Evolutionary conservation across 2,888 invertebrate species (phyloP).

Genomic region (Euzophera pinguis): DNA sequence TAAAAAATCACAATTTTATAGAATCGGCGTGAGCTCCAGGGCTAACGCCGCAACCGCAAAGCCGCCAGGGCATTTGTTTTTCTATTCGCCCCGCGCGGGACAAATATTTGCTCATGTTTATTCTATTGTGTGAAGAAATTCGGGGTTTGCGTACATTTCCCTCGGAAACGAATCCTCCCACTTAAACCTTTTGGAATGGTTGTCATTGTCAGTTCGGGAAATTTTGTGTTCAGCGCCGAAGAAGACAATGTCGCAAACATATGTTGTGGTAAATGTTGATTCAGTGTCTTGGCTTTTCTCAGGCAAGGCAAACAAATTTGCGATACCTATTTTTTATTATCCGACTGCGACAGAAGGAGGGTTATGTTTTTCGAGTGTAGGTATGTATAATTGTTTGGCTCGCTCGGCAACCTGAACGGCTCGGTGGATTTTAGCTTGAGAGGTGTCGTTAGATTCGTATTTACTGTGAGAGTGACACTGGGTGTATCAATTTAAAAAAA

Average conservation of each 20-base stretch:
- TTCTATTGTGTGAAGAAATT: conserved; percentile 9
- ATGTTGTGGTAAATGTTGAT: neutral
- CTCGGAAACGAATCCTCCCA: conserved; percentile 1
- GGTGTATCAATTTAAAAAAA: too few species aligned
- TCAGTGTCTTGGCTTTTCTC: too few species aligned
- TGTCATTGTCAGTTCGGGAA: neutral
- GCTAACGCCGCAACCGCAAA: neutral
- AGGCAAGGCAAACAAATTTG: neutral
- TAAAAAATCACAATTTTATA: neutral
- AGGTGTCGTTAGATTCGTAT: too few species aligned
- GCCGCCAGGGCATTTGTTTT: conserved; percentile 7
- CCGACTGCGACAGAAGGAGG: too few species aligned
- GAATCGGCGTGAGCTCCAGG: neutral
- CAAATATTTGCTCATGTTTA: conserved; percentile 8
- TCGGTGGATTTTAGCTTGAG: too few species aligned
- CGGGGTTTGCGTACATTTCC: conserved; percentile 2
- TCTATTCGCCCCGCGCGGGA: conserved; percentile 9
- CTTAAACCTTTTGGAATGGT: conserved; percentile 6
- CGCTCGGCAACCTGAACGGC: too few species aligned
- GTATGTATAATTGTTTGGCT: too few species aligned
- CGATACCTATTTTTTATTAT: too few species aligned
- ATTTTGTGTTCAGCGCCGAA: neutral
- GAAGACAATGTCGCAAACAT: neutral
- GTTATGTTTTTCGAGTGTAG: too few species aligned
- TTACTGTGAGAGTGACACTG: too few species aligned